Base-by-base conservation (phyloP, 2,888 invertebrate species). In the Hypolimnas misippus region DNA sequence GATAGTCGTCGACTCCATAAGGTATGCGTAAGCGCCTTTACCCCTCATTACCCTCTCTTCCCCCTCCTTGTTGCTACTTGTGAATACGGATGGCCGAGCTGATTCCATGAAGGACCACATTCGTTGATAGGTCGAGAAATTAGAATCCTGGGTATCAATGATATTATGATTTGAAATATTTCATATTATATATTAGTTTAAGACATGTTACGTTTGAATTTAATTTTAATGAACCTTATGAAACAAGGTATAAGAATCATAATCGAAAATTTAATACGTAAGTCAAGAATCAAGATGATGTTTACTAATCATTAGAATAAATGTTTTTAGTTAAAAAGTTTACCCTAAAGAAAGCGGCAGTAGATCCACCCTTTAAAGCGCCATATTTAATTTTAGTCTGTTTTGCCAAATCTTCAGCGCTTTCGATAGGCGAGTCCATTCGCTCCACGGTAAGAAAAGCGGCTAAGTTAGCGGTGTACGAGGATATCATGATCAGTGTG, bases 331-430 rank as follows among this genome's bases (percentile, higher is more conserved):
- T 21, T 46, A 21, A 12, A 5, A n/a, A 21, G 2, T 88, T 89
- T 89, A 98, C 99, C 93, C 97, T 94, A 82, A 99, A 99, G 87
- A 99, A 99, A 8, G 96, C 95, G 46, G 96, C 96, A 0, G 99
- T 99, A 0, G 98, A 97, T 54, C 99, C 99, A 44, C 97, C 97
- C 68, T 94, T 93, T n/a, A 98, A 87, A 5, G 97, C 97, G 0
- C 99, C 99, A 83, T 99, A 99, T 83, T 98, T 98, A 74, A 99
- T 99, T 86, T 97, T 97, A 0, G 97, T 98, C 87, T 99, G 99
- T 78, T 97, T 97, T 21, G 98, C 97, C 56, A 99, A 93, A 85
- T 99, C 99, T 78, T 99, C 98, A 0, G 98, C 98, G 76, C 96
- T 97, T 82, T 98, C 97, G 61, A 99, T 98, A 0, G 98, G 98